Evolutionary conservation across 1,140 invertebrate species (phyloP).

Genomic region (Pararge aegeria): DNA sequence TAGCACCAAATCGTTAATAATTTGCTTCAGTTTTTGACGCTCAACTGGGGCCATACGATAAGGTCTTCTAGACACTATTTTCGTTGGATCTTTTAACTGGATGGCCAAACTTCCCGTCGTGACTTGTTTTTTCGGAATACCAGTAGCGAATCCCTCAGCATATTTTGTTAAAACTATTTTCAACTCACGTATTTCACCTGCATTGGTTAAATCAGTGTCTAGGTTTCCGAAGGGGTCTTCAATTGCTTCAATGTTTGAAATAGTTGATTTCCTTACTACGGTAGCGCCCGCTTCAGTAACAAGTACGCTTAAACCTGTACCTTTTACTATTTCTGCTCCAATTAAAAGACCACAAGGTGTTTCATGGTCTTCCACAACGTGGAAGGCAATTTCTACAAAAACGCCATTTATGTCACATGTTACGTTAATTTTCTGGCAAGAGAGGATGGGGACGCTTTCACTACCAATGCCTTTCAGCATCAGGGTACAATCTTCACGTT

Average conservation of each 20-base stretch:
- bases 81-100: slow-evolving; percentile 17
- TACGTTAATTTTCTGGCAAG: slow-evolving; percentile 12
- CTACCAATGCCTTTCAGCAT: slow-evolving; percentile 21
- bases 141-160: not conserved
- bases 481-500: slow-evolving; percentile 18
- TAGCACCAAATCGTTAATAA: slow-evolving; percentile 13
- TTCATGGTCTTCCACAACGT: slow-evolving; percentile 23
- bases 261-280: slow-evolving; percentile 4
- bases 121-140: slow-evolving; percentile 16
- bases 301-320: slow-evolving; percentile 22
- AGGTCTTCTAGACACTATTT: slow-evolving; percentile 16
- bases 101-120: slow-evolving; percentile 16
- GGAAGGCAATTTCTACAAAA: slow-evolving; percentile 15
- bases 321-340: slow-evolving; percentile 20
- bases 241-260: not conserved
- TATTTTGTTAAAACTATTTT: slow-evolving; percentile 15
- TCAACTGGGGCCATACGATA: slow-evolving; percentile 19
- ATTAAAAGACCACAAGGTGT: slow-evolving; percentile 20
- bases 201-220: slow-evolving; percentile 18
- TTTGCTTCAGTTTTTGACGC: slow-evolving; percentile 9
- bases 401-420: slow-evolving; percentile 19
- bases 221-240: slow-evolving; percentile 11
- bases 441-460: slow-evolving; percentile 20
- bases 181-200: slow-evolving; percentile 14
- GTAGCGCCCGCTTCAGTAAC: slow-evolving; percentile 13